Conservation (phyloP, 23 tunicate species). For the Ciona savignyi region DNA sequence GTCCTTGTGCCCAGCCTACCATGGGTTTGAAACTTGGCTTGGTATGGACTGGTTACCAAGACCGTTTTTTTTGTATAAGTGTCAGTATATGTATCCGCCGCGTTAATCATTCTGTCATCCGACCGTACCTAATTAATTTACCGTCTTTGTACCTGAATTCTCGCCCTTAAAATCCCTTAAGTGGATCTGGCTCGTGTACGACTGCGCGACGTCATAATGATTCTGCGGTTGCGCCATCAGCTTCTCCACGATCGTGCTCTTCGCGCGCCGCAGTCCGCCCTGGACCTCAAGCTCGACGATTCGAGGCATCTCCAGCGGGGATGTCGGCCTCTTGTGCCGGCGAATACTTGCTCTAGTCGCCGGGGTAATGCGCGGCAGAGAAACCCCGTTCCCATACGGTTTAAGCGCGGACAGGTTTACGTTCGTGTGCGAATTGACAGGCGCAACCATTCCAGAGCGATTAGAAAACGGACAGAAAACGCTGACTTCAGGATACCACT, state of each 20-base stretch:
- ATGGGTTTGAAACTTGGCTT: too few species aligned
- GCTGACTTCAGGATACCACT: conserved; percentile 31
- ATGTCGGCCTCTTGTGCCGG: background rate
- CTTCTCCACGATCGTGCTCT: conserved; percentile 8
- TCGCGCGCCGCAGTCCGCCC: conserved; percentile 32
- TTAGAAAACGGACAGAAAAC: conserved; percentile 27
- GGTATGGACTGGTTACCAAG: too few species aligned
- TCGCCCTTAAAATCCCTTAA: background rate
- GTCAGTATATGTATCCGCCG: too few species aligned
- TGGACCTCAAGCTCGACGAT: conserved; percentile 47
- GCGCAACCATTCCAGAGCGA: conserved; percentile 21
- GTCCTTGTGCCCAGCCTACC: too few species aligned
- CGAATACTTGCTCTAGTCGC: conserved; percentile 3
- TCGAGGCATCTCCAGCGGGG: background rate
- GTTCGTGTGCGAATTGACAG: conserved; percentile 14
- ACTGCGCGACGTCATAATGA: background rate
- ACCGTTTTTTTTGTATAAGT: too few species aligned
- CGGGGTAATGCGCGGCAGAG: background rate
- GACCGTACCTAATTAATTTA: too few species aligned
- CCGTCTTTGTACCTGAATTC: too few species aligned
- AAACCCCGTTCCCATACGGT: background rate
- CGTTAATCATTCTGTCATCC: too few species aligned
- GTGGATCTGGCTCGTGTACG: conserved; percentile 7
- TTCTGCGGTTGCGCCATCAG: background rate
- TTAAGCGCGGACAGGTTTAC: background rate